Evolutionary conservation across 64 coral and sea anemone genomes (phyloP).

Genomic region (Stylophora pistillata): DNA sequence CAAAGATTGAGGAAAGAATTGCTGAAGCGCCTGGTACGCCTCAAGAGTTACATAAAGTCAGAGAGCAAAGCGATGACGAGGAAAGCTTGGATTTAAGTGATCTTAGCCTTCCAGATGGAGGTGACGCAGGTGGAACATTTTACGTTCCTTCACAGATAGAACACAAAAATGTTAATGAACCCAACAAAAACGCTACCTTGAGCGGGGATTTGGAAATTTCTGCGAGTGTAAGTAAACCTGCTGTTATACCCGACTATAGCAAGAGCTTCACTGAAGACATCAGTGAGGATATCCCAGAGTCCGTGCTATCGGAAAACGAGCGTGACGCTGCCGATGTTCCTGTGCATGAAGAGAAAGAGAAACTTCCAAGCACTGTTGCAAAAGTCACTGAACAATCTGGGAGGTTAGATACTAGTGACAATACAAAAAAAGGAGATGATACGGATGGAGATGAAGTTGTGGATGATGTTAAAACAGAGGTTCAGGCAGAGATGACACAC

Average conservation of each 20-base stretch:
- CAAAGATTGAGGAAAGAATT: not conserved
- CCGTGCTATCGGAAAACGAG: not conserved
- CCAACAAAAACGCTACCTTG: too few species aligned
- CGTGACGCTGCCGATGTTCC: not conserved
- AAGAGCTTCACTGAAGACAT: conserved; percentile 25
- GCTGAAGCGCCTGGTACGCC: not conserved
- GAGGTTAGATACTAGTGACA: not conserved
- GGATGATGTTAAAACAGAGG: not conserved
- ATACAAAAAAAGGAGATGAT: not conserved
- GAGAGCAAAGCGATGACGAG: conserved; percentile 1
- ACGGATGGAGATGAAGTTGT: not conserved
- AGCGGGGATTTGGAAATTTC: not conserved
- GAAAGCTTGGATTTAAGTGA: conserved; percentile 45
- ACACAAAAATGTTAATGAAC: not conserved
- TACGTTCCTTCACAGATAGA: conserved; percentile 16
- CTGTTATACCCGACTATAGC: not conserved
- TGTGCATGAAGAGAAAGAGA: not conserved
- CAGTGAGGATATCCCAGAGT: conserved; percentile 18
- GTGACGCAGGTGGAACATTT: not conserved
- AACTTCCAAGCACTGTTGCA: not conserved
- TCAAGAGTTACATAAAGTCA: not conserved
- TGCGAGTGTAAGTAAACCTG: conserved; percentile 2
- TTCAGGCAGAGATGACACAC: not conserved
- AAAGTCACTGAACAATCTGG: not conserved
- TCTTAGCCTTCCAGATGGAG: conserved; percentile 33